phyloP scores from a whole-genome alignment of 2,113 vertebrate genomes.

The Alethe castanea region DNA sequence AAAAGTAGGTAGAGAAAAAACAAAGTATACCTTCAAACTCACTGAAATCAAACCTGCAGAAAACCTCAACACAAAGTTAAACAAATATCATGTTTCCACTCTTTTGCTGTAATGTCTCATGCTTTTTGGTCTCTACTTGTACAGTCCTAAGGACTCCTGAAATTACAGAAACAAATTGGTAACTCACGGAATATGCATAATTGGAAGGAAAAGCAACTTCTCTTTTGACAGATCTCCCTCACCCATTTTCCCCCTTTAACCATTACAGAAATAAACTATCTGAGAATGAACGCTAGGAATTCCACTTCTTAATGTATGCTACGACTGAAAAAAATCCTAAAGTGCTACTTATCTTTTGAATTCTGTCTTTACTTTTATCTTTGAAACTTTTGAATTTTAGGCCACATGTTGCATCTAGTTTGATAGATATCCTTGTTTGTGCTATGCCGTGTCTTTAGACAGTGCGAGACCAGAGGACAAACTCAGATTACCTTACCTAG shows the following conservation, averaged over 20 bases:
- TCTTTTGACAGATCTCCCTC: neutral
- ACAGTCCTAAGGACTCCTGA: neutral
- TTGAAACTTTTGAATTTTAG: neutral
- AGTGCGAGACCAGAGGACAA: neutral
- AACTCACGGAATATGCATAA: neutral
- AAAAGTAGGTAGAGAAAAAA: neutral
- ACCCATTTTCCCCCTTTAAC: neutral
- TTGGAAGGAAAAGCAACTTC: neutral
- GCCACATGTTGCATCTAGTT: neutral
- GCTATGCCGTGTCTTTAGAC: neutral
- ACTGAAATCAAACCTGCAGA: neutral
- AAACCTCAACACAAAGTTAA: neutral
- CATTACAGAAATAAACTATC: neutral
- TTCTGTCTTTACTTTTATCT: neutral
- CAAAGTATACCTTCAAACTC: neutral
- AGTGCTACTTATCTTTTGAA: neutral
- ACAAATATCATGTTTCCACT: neutral
- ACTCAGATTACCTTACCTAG: neutral
- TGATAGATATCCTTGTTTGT: neutral
- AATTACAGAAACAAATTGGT: neutral
- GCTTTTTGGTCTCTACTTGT: neutral
- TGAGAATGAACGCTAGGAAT: neutral
- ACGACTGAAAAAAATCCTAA: neutral
- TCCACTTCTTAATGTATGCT: neutral
- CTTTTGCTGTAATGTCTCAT: neutral